Evolutionary conservation across 1,140 invertebrate species (phyloP).

Genomic region (Drosophila virilis): DNA sequence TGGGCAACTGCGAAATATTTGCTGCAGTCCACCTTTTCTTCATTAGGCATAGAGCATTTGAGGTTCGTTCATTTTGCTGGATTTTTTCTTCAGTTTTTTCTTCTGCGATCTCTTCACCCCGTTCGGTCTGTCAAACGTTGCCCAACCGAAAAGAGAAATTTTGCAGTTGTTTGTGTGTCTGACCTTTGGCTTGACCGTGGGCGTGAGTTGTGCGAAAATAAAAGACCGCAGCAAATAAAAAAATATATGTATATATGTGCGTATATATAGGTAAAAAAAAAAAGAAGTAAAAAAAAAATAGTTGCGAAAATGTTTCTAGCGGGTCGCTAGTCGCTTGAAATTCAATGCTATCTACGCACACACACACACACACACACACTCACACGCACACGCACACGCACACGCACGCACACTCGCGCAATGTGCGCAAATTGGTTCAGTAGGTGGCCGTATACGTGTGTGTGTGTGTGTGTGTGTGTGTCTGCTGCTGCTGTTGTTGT

Average conservation of each 20-base stretch:
- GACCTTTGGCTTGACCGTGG: slow-evolving; percentile 79
- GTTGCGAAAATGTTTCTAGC: slow-evolving; percentile 61
- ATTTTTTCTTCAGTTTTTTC: neutral
- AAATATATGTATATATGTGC: neutral
- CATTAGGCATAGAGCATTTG: neutral
- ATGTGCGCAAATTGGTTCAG: slow-evolving; percentile 70
- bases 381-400: slow-evolving; percentile 32
- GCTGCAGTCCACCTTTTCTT: too few relatives aligned
- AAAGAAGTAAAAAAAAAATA: slow-evolving; percentile 21
- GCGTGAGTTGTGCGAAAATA: slow-evolving; percentile 71
- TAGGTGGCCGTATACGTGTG: slow-evolving; percentile 50
- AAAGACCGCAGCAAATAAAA: slow-evolving; percentile 2
- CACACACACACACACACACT: slow-evolving; percentile 34
- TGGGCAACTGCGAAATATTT: too few relatives aligned
- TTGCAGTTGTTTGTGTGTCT: slow-evolving; percentile 45
- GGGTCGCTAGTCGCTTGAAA: slow-evolving; percentile 60
- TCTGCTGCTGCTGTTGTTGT: slow-evolving; percentile 27
- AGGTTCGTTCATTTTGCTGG: neutral
- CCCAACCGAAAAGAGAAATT: slow-evolving; percentile 50
- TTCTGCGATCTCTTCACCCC: neutral
- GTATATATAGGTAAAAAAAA: neutral
- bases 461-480: neutral
- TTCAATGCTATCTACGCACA: slow-evolving; percentile 75
- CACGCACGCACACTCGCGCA: slow-evolving; percentile 16
- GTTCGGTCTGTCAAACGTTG: slow-evolving; percentile 30